Evolutionary conservation across 2,797 vertebrate genomes (phyloP), one percentile per base, ranked within the genome.

Genomic region (Pogonophryne albipinna): DNA sequence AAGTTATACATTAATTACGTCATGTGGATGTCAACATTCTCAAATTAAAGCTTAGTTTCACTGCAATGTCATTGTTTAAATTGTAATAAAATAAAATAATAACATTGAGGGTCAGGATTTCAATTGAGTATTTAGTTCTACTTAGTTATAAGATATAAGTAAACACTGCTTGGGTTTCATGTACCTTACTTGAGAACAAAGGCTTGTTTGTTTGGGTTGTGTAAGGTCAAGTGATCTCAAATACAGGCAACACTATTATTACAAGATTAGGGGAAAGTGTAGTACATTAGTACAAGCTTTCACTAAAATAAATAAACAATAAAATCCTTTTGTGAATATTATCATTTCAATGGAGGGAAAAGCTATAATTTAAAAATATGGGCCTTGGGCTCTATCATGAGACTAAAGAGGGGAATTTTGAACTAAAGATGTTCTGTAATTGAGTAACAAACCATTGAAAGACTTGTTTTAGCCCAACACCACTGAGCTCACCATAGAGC

Each of bases 371-470:
- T 42, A 59, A 8, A 38, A 62, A 52, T 61, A 69, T 10, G 1
- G 19, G 56, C 63, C 75, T 61, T 41, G 23, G 66, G 62, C 49
- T 49, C 50, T 56, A 12, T 31, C 17, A 0, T 10, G 11, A 34
- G 42, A 41, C 45, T 50, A 9, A 23, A 38, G 41, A 46, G 46
- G 67, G 52, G 45, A 66, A 44, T 74, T 60, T 82, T 20, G 16
- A 71, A 57, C 68, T 41, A 12, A 67, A 55, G 46, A 64, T 66
- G 41, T 57, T 79, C 78, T 87, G 83, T 89, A 78, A 87, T 66
- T 92, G 69, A 92, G 84, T 92, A 90, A 93, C 23, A 66, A 79
- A 78, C 77, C 61, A 82, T 76, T 84, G 49, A 70, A 52, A 68
- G 82, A 62, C 55, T 70, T 11, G 17, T 86, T 90, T 65, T 20